Conservation (phyloP, 37 sponge, comb jelly and placozoan genomes). For the Bolinopsis microptera region DNA sequence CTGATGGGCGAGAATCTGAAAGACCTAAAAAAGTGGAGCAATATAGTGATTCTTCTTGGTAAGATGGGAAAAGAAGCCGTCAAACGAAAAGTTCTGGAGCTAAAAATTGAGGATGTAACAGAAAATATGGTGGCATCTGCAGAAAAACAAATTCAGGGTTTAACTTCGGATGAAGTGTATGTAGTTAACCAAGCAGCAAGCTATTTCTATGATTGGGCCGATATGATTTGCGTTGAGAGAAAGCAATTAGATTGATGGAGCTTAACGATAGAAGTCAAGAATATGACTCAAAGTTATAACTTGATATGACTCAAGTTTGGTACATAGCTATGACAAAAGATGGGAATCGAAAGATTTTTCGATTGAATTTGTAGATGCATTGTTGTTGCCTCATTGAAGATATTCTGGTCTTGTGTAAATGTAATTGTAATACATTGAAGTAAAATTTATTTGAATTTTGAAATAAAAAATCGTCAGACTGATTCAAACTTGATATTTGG, state of each 20-base stretch:
- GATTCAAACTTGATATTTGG: no score
- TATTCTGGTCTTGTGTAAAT: no score
- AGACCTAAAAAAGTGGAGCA: constrained; percentile 30
- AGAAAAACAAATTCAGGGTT: background rate
- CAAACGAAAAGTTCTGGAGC: constrained; percentile 50
- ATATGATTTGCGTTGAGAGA: constrained; percentile 30
- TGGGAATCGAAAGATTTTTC: no score
- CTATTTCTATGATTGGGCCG: constrained; percentile 44
- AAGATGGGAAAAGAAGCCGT: background rate
- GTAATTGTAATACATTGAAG: no score
- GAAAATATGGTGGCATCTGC: background rate
- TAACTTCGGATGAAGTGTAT: constrained; percentile 48
- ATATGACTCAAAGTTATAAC: no score
- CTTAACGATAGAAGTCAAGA: no score
- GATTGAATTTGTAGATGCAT: no score
- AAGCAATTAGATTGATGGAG: background rate
- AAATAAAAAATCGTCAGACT: no score
- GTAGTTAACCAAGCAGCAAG: constrained; percentile 57
- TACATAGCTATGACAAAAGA: no score
- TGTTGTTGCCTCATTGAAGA: no score
- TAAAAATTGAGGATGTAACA: background rate
- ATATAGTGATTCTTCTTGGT: constrained; percentile 46
- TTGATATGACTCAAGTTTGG: no score
- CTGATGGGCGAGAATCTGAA: constrained; percentile 22
- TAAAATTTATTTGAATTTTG: no score